Base-by-base conservation (phyloP, 2,888 invertebrate species). In the Gandaritis pyraliata region DNA sequence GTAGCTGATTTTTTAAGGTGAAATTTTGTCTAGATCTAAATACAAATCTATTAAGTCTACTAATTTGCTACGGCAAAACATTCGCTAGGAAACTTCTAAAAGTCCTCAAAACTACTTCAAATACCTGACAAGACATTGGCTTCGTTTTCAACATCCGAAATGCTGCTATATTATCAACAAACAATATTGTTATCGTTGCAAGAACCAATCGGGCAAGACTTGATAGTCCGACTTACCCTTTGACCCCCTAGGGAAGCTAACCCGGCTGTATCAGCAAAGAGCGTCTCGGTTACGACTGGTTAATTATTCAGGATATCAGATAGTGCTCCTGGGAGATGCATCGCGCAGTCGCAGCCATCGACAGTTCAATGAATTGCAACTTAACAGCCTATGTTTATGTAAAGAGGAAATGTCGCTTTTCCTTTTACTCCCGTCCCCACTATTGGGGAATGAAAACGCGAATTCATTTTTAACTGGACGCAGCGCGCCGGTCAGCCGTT, bases 281-380 rank as follows among this genome's bases (percentile, higher is more conserved):
- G 39, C 13, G 13, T 13, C 39, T 13, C 39, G 6, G 39, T 39
- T 39, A 13, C 10, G 1, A 41, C 15, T 41, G 41, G 16, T 8
- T 16, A 41, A 41, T 41, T 38, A 38, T n/a, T 41, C 16, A 16
- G 10, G 7, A 16, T 15, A 16, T 16, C 8, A 7, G 2, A 4
- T 23, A 12, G 4, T 23, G 29, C 0, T 6, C 13, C 29, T 13
- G 29, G 30, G 29, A 13, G 23, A 23, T 50, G 39, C 13, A 41
- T 29, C 15, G 50, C 50, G 50, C 50, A 50, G 38, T 50, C 49
- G 38, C 49, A 38, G 12, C 11, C 11, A 38, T 50, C 23, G 23
- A 38, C 23, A 50, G 50, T 38, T 50, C 38, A 50, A 39, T 50
- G 18, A 38, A 50, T 50, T 18, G 13, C 41, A 41, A 13, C 8